Percentiles rank a stretch among this genome's conserved stretches.
These are phyloP conservation scores for Bombus balteatus DNA, from an alignment of 1,140 invertebrate species.

Conservation along the genomic window DNA sequence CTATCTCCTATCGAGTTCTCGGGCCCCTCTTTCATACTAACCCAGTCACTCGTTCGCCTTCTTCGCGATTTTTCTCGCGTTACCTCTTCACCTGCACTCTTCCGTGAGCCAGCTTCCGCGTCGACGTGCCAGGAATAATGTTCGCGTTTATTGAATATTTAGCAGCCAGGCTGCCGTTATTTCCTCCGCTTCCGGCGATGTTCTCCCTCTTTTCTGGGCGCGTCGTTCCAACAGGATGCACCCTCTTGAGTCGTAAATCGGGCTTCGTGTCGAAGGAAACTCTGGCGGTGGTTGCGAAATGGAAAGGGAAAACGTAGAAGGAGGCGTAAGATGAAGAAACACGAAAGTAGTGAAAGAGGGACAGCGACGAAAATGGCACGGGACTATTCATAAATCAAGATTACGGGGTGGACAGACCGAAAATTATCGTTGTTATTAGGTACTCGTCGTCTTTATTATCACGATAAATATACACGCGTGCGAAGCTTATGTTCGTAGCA, in stretches of 20 bases:
- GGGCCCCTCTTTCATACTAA: slow-evolving; percentile 30
- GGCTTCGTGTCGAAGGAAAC: slow-evolving; percentile 55
- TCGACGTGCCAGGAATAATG: slow-evolving; percentile 78
- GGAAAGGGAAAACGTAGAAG: neutral
- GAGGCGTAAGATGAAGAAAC: neutral
- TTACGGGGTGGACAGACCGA: neutral
- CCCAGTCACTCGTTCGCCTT: slow-evolving; percentile 16
- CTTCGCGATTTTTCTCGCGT: slow-evolving; percentile 52
- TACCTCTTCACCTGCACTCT: slow-evolving; percentile 17
- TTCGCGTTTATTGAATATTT: slow-evolving; percentile 80
- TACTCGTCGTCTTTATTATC: neutral
- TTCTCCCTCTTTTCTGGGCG: slow-evolving; percentile 21
- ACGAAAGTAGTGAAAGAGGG: neutral
- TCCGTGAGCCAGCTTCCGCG: slow-evolving; percentile 35
- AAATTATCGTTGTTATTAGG: neutral
- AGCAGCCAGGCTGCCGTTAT: slow-evolving; percentile 68
- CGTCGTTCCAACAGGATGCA: slow-evolving; percentile 65
- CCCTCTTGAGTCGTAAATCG: slow-evolving; percentile 73
- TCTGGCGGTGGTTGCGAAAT: slow-evolving; percentile 22
- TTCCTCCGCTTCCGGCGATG: slow-evolving; percentile 48
- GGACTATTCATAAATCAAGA: slow-evolving; percentile 50
- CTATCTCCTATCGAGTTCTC: slow-evolving; percentile 29
- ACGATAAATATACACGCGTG: neutral
- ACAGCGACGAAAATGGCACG: neutral
- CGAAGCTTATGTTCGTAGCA: neutral